Evolutionary conservation across 2,113 vertebrate species (phyloP).

Genomic region (Mesembrinibis cayennensis): DNA sequence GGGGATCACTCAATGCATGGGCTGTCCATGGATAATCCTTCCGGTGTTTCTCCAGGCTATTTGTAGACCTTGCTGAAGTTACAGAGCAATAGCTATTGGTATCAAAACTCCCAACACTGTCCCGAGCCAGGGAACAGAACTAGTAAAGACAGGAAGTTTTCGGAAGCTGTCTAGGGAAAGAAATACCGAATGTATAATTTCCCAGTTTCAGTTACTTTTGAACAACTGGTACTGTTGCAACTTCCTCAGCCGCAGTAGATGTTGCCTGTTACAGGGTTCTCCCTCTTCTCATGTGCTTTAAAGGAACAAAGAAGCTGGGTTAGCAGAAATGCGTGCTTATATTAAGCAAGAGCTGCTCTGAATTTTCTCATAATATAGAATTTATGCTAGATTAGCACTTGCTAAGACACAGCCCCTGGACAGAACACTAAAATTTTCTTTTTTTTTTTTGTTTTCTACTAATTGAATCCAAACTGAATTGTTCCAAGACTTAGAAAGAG

Average conservation of each 20-base stretch:
- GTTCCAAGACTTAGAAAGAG: not conserved
- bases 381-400: not conserved
- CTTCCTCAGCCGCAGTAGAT: not conserved
- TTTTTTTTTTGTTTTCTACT: not conserved
- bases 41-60: not conserved
- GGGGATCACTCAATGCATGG: not conserved
- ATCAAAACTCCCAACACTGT: not conserved
- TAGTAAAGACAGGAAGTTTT: not conserved
- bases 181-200: not conserved
- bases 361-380: not conserved
- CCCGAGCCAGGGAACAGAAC: fast-evolving
- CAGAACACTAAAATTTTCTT: not conserved
- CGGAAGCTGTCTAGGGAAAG: not conserved
- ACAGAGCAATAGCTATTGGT: not conserved
- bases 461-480: not conserved
- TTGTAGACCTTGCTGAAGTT: not conserved
- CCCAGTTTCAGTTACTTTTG: not conserved
- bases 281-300: not conserved
- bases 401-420: not conserved
- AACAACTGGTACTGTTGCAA: not conserved
- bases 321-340: not conserved
- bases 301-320: not conserved
- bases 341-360: not conserved
- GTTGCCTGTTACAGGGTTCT: not conserved
- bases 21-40: not conserved